A percentile compares a stretch with the other conserved stretches of the same genome.
Evolutionary conservation across 2,797 vertebrate genomes (phyloP).

Genomic region (Acanthornis magna): DNA sequence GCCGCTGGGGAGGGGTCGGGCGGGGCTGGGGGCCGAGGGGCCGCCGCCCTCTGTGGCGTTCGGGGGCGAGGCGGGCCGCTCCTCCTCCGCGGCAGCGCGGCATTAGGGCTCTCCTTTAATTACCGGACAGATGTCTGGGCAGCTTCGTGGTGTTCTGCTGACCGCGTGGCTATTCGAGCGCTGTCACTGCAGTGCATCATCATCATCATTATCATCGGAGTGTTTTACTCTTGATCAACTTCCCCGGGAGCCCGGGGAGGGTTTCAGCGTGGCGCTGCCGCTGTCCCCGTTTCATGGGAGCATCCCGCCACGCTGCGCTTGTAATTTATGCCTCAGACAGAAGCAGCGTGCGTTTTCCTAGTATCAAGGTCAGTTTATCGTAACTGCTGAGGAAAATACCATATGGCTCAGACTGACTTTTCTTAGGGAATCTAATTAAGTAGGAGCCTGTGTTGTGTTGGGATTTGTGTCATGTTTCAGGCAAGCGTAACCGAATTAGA

Average conservation of each 20-base stretch:
- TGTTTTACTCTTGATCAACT: neutral
- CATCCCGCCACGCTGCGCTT: neutral
- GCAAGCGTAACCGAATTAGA: neutral
- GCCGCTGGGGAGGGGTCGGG: neutral
- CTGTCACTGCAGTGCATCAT: neutral
- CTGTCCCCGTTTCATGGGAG: neutral
- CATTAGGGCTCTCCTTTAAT: neutral
- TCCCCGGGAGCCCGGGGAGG: neutral
- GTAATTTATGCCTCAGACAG: neutral
- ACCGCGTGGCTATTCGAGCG: neutral
- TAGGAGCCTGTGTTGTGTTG: neutral
- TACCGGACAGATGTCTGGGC: neutral
- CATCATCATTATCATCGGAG: neutral
- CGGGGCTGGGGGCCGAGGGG: neutral
- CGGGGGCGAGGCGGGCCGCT: neutral
- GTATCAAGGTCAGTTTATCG: conserved; percentile 63
- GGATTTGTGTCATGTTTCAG: neutral
- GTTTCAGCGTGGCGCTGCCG: neutral
- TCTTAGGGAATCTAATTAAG: conserved; percentile 18
- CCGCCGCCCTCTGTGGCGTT: neutral
- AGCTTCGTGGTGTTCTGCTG: neutral
- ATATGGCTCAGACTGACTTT: conserved; percentile 45
- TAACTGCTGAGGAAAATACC: conserved; percentile 44
- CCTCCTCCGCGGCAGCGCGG: neutral
- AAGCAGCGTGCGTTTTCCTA: conserved; percentile 1